Conservation (phyloP, 1,140 invertebrate genomes). For the Drosophila hydei region DNA sequence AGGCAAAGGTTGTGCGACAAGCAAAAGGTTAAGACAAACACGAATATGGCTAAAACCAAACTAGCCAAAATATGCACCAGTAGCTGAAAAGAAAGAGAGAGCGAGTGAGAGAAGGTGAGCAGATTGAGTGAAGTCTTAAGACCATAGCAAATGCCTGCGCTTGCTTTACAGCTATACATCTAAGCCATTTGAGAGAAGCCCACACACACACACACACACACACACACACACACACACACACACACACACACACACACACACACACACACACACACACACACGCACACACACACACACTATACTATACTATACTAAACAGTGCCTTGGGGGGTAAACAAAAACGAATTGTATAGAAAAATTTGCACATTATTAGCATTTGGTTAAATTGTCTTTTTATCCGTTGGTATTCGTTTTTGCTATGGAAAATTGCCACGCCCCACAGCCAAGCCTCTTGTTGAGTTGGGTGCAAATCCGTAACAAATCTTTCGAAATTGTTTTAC, state of each 20-base stretch:
- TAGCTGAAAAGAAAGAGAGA: neutral
- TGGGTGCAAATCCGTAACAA: conserved; percentile 73
- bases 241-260: conserved; percentile 19
- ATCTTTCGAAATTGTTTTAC: conserved; percentile 72
- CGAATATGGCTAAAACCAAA: conserved; percentile 7
- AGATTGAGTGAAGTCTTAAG: neutral
- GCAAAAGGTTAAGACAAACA: conserved; percentile 63
- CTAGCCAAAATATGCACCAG: conserved; percentile 19
- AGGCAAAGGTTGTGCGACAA: conserved; percentile 56
- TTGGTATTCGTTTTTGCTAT: conserved; percentile 11
- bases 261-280: conserved; percentile 36
- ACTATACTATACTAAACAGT: conserved; percentile 51
- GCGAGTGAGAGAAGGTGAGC: neutral
- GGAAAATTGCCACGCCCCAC: neutral
- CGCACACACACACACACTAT: conserved; percentile 28
- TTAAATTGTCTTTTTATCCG: conserved; percentile 63
- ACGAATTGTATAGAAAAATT: conserved; percentile 46
- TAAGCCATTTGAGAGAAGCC: conserved; percentile 38
- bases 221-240: conserved; percentile 13
- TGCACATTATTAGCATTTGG: conserved; percentile 74
- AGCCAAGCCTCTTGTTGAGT: conserved; percentile 49
- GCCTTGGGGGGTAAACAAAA: conserved; percentile 36
- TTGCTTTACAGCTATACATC: conserved; percentile 7
- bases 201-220: conserved; percentile 44
- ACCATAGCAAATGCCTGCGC: conserved; percentile 6